These are phyloP conservation scores for Oncorhynchus tshawytscha DNA, from an alignment of 2,113 vertebrate genomes.

Conservation along the genomic window DNA sequence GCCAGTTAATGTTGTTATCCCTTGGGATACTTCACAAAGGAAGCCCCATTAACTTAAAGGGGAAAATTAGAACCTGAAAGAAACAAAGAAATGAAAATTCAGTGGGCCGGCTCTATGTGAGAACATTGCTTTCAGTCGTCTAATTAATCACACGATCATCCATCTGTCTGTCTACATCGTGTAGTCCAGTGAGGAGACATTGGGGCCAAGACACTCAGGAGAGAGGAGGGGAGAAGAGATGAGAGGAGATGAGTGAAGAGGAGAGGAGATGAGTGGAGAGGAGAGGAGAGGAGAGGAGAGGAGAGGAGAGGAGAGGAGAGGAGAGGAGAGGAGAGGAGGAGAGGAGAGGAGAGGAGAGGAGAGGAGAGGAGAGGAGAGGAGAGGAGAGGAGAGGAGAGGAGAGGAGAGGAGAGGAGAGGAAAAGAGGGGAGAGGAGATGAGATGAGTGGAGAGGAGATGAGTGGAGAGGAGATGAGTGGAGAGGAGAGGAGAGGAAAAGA, in stretches of 20 bases:
- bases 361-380: too few relatives aligned
- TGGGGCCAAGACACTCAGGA: background rate
- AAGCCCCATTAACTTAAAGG: slow-evolving; percentile 63
- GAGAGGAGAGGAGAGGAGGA: too few relatives aligned
- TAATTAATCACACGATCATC: slow-evolving; percentile 58
- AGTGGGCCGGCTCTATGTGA: slow-evolving; percentile 59
- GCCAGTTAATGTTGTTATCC: slow-evolving; percentile 52
- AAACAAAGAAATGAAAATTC: slow-evolving; percentile 56
- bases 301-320: too few relatives aligned
- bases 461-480: too few relatives aligned
- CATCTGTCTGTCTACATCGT: background rate
- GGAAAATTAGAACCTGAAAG: slow-evolving; percentile 49
- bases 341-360: too few relatives aligned
- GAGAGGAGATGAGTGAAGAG: background rate
- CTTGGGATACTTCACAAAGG: slow-evolving; percentile 54
- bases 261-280: too few relatives aligned
- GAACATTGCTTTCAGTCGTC: slow-evolving; percentile 56
- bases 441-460: too few relatives aligned
- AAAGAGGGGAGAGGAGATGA: too few relatives aligned
- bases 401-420: too few relatives aligned
- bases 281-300: too few relatives aligned
- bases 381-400: too few relatives aligned
- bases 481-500: too few relatives aligned
- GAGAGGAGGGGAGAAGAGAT: background rate
- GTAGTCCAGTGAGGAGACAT: slow-evolving; percentile 33